Base-by-base conservation (phyloP, 2,113 vertebrate genomes). In the Actinemys pallida region DNA sequence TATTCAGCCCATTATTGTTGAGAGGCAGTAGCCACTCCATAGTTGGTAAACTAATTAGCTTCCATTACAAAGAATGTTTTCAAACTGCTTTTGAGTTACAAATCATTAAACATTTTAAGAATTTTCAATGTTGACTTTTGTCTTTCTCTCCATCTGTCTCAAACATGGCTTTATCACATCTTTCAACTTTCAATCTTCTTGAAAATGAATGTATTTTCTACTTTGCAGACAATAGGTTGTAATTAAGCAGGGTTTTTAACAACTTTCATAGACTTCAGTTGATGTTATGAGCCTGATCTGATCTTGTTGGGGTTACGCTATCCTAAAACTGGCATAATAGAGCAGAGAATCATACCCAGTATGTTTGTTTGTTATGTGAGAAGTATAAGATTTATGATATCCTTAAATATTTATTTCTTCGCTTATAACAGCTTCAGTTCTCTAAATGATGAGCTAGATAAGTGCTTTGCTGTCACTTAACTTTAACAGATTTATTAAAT, bases 51-150 rank as follows among this genome's bases (percentile, higher is more conserved):
- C 93, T 83, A 95, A 89, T 90, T 91, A 39, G 24, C 75, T 91
- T 94, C 96, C 95, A 83, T 92, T 96, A 90, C 47, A 65, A 95
- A 93, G 92, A 97, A 90, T 97, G 91, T 97, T 94, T 94, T 91
- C 87, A 97, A 95, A 96, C 97, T 96, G 93, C 94, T 95, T 94
- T 95, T 96, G 89, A 97, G 94, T 20, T 91, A 95, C 75, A 94
- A 86, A 95, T 96, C 94, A 95, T 97, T 96, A 93, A 95, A 96
- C 95, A 96, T 95, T 96, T 69, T 93, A 81, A 89, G 89, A 87
- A 90, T 93, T 95, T 97, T 95, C 95, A 93, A 94, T 95, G 94
- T 94, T 97, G 96, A 97, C 94, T 96, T 96, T 92, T 97, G 83
- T 94, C 82, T 95, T 42, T 94, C 54, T 90, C 95, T 93, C 87